These are phyloP conservation scores for Hippocampus comes DNA, from an alignment of 2,113 vertebrate species.

Conservation along the genomic window DNA sequence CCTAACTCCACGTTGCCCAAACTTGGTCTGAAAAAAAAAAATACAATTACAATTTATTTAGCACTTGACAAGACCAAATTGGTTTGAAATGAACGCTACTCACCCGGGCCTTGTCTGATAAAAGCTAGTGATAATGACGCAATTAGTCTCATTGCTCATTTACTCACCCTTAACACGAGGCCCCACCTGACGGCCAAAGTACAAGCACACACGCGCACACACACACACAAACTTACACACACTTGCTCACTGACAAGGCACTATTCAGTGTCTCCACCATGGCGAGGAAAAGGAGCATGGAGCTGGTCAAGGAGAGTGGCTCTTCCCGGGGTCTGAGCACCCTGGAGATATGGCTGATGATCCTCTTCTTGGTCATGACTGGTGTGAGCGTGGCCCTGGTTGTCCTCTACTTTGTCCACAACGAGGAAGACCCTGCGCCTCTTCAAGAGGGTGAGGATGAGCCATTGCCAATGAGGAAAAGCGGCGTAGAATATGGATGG, in stretches of 20 bases:
- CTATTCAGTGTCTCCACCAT: not conserved
- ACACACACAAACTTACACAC: constrained; percentile 2
- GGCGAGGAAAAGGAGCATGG: constrained; percentile 26
- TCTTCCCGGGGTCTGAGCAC: constrained; percentile 40
- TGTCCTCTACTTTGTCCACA: constrained; percentile 54
- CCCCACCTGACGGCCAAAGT: constrained; percentile 28
- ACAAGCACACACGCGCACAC: constrained; percentile 11
- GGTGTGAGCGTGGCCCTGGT: constrained; percentile 59
- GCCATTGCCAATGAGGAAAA: not conserved
- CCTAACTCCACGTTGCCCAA: too few relatives aligned
- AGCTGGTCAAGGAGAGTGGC: constrained; percentile 20
- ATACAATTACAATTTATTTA: not conserved
- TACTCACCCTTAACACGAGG: too few relatives aligned
- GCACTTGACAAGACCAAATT: not conserved
- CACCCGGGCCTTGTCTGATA: not conserved
- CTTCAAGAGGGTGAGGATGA: constrained; percentile 48
- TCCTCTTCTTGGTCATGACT: constrained; percentile 68
- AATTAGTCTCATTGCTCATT: constrained; percentile 25
- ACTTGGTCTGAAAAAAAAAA: not conserved
- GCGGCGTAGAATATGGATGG: not conserved
- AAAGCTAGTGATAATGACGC: not conserved
- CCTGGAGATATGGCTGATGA: constrained; percentile 66
- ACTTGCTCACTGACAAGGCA: not conserved
- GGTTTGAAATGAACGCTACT: constrained; percentile 3
- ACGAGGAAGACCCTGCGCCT: not conserved